Base-by-base conservation (phyloP, 2,113 vertebrate genomes). In the Periophthalmodon schlosseri region DNA sequence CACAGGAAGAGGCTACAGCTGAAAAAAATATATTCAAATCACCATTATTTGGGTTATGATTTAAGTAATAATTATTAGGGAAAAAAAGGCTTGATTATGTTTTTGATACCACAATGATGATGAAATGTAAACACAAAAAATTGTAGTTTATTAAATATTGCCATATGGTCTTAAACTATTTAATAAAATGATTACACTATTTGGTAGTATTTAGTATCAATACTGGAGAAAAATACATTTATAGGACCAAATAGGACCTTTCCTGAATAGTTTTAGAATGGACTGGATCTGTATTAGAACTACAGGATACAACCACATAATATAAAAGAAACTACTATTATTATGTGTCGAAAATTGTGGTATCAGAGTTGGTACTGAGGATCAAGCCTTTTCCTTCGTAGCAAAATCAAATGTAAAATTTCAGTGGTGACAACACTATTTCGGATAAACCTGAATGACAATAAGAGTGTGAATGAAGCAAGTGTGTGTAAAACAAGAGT, bases 391-490 rank as follows among this genome's bases (percentile, higher is more conserved):
- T 56, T 56, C 20, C 20, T 56, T 54, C 20, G 7, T 9, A 20
- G 5, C 18, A 54, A 54, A 54, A 8, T n/a, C 0, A 6, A 18
- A 16, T 52, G 18, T 52, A n/a, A 57, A 60, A 15, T 14, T 11
- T 28, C 11, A 60, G 12, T 60, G 1, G 23, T 60, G 52, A 60
- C 13, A 60, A 15, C 13, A 28, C 23, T 70, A 83, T 67, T 74
- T 74, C 67, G 15, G 61, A 79, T 74, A 39, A 54, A 15, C 21
- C 36, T 75, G 74, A 90, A 82, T 86, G 85, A 79, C 68, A 70
- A 70, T 74, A 69, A 76, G 54, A 76, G 69, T 67, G 67, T 72
- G 70, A 69, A 70, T 73, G 33, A 47, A 56, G 68, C 34, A 13
- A 50, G 36, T 68, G 67, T 63, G 73, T 69, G 68, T 68, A 21